Evolutionary conservation across 2,113 vertebrate genomes (phyloP).

Genomic region (Sinocyclocheilus grahami): DNA sequence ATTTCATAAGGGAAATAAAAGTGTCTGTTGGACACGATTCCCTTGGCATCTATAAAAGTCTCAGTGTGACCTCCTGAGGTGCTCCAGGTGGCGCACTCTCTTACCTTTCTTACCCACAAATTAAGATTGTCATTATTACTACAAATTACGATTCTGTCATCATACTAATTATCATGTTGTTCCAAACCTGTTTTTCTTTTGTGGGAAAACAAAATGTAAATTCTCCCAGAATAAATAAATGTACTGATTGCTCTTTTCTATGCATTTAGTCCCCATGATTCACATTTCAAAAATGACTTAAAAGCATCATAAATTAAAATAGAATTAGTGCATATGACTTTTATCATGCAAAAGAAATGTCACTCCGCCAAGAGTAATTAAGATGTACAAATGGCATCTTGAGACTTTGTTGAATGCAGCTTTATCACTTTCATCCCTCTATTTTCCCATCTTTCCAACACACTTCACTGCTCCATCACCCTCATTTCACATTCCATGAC

Average conservation of each 20-base stretch:
- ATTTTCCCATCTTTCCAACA: background rate
- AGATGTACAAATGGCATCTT: conserved; percentile 8
- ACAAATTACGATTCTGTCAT: background rate
- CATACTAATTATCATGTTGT: background rate
- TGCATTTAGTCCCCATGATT: background rate
- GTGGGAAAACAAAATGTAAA: too few relatives aligned
- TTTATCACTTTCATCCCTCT: background rate
- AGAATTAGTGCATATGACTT: background rate
- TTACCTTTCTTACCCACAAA: background rate
- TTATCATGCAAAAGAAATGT: background rate
- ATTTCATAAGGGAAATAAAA: background rate
- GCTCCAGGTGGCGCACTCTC: background rate
- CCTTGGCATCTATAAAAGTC: conserved; percentile 11
- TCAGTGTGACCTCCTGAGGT: background rate
- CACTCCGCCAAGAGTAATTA: background rate
- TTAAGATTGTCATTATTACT: background rate
- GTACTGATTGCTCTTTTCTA: background rate
- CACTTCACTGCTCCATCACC: conserved; percentile 12
- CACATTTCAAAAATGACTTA: too few relatives aligned
- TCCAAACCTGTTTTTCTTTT: background rate
- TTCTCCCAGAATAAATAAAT: background rate
- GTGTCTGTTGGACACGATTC: background rate
- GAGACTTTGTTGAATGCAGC: conserved; percentile 30
- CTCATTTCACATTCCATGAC: conserved; percentile 65
- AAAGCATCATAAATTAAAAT: background rate